Evolutionary conservation across 2,888 invertebrate species (phyloP).

Genomic region (Netelia melanura): DNA sequence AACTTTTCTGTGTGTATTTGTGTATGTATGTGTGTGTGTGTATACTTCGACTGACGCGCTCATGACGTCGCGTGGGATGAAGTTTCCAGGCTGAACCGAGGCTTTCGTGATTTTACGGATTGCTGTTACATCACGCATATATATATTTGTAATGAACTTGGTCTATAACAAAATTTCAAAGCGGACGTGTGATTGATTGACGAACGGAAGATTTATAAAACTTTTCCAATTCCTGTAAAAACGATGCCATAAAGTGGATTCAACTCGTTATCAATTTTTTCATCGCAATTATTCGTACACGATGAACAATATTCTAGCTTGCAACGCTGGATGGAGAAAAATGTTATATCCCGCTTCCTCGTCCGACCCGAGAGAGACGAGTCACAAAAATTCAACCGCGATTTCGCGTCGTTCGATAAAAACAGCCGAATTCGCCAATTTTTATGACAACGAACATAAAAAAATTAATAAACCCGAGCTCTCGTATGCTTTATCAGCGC

Average conservation of each 20-base stretch:
- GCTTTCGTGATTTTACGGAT: not conserved
- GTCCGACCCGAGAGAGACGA: not conserved
- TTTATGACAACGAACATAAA: slow-evolving; percentile 2
- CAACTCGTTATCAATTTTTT: too few species aligned
- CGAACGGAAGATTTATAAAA: slow-evolving; percentile 33
- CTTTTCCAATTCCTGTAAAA: slow-evolving; percentile 18
- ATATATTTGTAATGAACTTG: slow-evolving; percentile 21
- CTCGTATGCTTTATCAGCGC: not conserved
- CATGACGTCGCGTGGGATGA: slow-evolving; percentile 59
- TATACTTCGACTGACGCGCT: slow-evolving; percentile 27
- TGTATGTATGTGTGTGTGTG: slow-evolving; percentile 24
- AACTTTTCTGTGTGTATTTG: slow-evolving; percentile 9
- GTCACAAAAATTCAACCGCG: slow-evolving; percentile 12
- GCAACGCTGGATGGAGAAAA: not conserved
- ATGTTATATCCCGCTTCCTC: not conserved
- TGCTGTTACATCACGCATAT: slow-evolving; percentile 1
- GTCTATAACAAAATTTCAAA: slow-evolving; percentile 19
- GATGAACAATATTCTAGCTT: too few species aligned
- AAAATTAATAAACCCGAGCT: not conserved
- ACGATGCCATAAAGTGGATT: not conserved
- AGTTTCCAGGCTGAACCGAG: slow-evolving; percentile 29
- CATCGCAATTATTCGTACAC: too few species aligned
- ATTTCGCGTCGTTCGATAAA: not conserved
- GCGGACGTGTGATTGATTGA: slow-evolving; percentile 50
- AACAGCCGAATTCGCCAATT: slow-evolving; percentile 3